Conservation (phyloP, 2,113 vertebrate genomes). For the Chelonoidis abingdonii region DNA sequence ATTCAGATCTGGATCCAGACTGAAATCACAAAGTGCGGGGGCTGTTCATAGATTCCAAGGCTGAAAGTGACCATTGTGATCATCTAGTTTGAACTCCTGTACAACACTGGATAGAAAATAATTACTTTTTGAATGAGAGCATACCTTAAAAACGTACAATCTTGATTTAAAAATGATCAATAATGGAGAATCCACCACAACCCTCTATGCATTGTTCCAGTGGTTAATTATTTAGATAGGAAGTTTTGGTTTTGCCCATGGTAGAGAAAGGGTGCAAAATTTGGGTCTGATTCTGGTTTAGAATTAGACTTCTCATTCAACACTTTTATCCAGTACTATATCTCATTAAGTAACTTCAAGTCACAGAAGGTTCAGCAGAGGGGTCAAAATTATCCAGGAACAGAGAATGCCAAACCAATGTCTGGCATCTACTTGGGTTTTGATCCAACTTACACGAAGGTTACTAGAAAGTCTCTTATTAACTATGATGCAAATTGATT, state of each 20-base stretch:
- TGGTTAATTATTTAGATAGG: neutral
- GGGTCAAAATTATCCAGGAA: neutral
- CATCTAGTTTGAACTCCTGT: neutral
- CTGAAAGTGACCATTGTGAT: neutral
- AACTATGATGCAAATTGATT: neutral
- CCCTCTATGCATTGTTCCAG: neutral
- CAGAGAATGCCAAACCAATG: neutral
- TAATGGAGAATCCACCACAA: neutral
- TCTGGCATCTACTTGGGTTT: neutral
- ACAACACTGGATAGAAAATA: neutral
- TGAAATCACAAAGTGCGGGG: neutral
- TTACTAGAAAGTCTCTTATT: neutral
- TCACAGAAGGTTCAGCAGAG: neutral
- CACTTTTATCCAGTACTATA: neutral
- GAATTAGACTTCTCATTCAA: neutral
- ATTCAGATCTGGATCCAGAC: neutral
- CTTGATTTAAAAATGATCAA: neutral
- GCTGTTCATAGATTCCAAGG: neutral
- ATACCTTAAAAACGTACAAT: neutral
- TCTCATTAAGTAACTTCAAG: neutral
- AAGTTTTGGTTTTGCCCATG: neutral
- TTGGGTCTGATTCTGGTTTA: neutral
- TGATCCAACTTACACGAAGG: neutral
- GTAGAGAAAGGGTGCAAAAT: neutral
- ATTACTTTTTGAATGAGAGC: neutral